Conservation (phyloP, 2,797 vertebrate species). For the Cephalopachus bancanus region DNA sequence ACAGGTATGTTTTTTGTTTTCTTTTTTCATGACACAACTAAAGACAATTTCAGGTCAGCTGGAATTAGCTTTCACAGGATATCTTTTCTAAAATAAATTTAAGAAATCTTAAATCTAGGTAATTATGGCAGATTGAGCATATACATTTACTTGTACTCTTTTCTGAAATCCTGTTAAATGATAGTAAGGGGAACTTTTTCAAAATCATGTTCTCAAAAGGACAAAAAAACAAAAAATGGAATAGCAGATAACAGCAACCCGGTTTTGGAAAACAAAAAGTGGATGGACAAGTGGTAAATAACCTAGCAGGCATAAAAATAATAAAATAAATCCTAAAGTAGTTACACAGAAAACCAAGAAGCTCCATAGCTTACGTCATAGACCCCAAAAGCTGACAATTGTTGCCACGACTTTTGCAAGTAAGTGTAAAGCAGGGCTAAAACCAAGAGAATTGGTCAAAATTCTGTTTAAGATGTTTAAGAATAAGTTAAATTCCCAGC, state of each 20-base stretch:
- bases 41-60: neutral
- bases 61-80: neutral
- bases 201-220: neutral
- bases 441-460: neutral
- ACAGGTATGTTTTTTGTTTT: constrained; percentile 32
- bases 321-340: neutral
- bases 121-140: constrained; percentile 5
- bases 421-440: neutral
- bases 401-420: neutral
- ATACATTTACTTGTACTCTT: neutral
- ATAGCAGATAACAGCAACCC: neutral
- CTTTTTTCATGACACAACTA: neutral
- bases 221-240: neutral
- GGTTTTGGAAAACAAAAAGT: constrained; percentile 13
- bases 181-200: neutral
- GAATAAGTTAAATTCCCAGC: neutral
- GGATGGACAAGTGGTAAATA: neutral
- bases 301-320: neutral
- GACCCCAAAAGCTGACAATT: neutral
- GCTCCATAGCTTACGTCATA: neutral
- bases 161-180: constrained; percentile 24
- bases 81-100: constrained; percentile 47
- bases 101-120: constrained; percentile 37
- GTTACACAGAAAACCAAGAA: neutral
- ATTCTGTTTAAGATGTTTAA: constrained; percentile 19